A percentile compares a stretch with the other conserved stretches of the same genome.
Conservation (phyloP, 1,140 invertebrate genomes). For the Eurosta solidaginis region DNA sequence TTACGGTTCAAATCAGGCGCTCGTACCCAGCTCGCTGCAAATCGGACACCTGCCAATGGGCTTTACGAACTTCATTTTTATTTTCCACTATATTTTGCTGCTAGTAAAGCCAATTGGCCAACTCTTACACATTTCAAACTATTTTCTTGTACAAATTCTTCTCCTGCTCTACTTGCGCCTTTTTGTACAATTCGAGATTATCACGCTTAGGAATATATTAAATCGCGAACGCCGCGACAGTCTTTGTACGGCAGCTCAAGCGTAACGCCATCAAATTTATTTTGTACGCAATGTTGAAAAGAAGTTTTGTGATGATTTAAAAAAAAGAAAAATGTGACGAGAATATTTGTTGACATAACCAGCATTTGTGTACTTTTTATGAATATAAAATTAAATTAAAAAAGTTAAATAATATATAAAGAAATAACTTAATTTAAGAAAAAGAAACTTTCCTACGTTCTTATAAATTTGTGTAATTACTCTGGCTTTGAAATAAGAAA, state of each 20-base stretch:
- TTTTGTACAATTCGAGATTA: no score
- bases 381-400: neutral
- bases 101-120: neutral
- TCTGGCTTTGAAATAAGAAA: no score
- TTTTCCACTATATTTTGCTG: no score
- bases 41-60: no score
- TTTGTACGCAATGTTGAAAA: neutral
- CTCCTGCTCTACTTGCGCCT: neutral
- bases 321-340: neutral
- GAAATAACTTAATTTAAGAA: no score
- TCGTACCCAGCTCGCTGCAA: no score
- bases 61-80: no score
- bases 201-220: conserved; percentile 36
- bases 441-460: no score
- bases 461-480: no score
- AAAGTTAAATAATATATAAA: no score
- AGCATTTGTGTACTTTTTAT: neutral
- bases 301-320: neutral
- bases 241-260: conserved; percentile 40
- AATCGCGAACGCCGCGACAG: conserved; percentile 40
- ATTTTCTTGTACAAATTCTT: neutral
- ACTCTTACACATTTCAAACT: neutral
- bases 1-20: no score
- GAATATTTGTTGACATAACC: neutral
- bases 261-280: neutral